phyloP scores from a whole-genome alignment of 2,113 vertebrate genomes.

The Poicephalus gulielmi region DNA sequence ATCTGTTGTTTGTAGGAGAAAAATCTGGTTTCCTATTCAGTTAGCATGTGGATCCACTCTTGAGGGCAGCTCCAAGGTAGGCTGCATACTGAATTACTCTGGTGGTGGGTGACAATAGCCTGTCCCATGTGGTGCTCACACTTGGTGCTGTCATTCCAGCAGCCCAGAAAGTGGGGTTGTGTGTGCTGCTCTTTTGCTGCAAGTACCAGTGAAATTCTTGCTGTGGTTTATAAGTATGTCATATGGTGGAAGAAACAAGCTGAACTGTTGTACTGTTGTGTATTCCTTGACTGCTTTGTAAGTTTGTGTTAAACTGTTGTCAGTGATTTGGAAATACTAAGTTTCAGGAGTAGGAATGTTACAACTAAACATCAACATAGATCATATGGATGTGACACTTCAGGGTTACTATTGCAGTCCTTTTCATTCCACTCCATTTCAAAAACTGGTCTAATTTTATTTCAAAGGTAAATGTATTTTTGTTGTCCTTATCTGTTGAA shows the following conservation, averaged over 20 bases:
- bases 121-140: neutral
- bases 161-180: neutral
- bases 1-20: neutral
- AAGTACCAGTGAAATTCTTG: neutral
- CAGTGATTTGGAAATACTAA: neutral
- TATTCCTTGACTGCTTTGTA: neutral
- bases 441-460: neutral
- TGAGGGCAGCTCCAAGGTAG: neutral
- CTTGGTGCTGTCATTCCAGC: accelerated
- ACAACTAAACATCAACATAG: neutral
- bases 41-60: accelerated
- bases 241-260: neutral
- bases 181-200: neutral
- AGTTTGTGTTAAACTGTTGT: neutral
- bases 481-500: neutral
- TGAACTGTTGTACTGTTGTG: neutral
- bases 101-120: neutral
- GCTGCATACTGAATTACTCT: neutral
- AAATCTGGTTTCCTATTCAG: neutral
- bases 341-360: neutral
- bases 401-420: neutral
- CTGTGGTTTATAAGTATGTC: neutral
- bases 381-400: neutral
- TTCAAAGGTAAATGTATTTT: neutral
- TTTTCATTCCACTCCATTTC: neutral